Evolutionary conservation across 1,140 invertebrate genomes (phyloP).

Genomic region (Triops cancriformis): DNA sequence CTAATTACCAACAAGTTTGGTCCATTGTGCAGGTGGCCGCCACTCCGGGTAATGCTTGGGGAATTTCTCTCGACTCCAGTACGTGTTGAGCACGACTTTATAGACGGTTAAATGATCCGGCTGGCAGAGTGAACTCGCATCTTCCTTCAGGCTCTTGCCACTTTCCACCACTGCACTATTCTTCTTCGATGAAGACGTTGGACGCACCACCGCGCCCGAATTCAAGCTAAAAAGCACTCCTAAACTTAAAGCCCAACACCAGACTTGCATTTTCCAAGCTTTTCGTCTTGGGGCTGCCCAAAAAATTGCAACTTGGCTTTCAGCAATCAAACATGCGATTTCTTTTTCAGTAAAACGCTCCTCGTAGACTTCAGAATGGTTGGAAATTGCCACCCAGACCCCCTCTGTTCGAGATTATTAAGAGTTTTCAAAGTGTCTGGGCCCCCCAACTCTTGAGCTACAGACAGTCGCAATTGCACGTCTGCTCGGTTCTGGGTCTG

Average conservation of each 20-base stretch:
- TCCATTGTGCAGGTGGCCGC: constrained; percentile 48
- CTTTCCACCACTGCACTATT: not conserved
- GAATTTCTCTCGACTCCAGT: constrained; percentile 44
- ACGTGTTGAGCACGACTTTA: constrained; percentile 41
- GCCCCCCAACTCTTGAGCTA: too few relatives aligned
- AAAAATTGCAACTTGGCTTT: not conserved
- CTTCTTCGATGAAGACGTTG: not conserved
- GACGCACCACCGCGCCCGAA: not conserved
- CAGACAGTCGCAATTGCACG: too few relatives aligned
- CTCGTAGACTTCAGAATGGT: not conserved
- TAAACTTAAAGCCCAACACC: not conserved
- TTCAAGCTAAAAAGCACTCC: not conserved
- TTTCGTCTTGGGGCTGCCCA: not conserved
- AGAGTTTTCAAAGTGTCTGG: too few relatives aligned
- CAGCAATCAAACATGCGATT: too few relatives aligned
- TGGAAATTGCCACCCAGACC: too few relatives aligned
- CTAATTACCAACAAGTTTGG: constrained; percentile 44
- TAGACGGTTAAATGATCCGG: constrained; percentile 43
- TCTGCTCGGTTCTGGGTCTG: not conserved
- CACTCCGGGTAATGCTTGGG: constrained; percentile 48
- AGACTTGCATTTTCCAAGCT: not conserved
- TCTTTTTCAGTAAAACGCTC: not conserved
- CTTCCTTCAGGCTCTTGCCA: not conserved
- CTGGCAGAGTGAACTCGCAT: constrained; percentile 30
- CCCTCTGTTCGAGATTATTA: too few relatives aligned